Conservation (phyloP, 2,888 invertebrate genomes). For the Ganaspis brasiliensis region DNA sequence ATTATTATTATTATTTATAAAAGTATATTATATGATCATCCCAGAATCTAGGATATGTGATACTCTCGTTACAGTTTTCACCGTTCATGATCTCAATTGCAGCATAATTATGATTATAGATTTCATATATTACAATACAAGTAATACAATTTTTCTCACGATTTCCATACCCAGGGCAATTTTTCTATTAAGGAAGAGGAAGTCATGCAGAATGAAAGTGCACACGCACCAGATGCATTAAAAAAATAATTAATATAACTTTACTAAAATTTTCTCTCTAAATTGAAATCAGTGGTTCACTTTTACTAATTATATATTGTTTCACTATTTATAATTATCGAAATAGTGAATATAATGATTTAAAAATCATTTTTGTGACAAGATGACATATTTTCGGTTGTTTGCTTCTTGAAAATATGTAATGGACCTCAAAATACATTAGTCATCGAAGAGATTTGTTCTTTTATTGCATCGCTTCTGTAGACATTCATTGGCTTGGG, state of each 20-base stretch:
- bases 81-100: slow-evolving; percentile 25
- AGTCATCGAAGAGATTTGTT: slow-evolving; percentile 19
- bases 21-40: not conserved
- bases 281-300: too few relatives aligned
- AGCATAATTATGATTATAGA: slow-evolving; percentile 33
- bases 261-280: too few relatives aligned
- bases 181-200: not conserved
- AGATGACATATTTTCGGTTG: not conserved
- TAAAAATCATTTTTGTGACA: too few relatives aligned
- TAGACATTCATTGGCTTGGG: not conserved
- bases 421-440: slow-evolving; percentile 16
- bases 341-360: too few relatives aligned
- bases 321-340: too few relatives aligned
- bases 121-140: slow-evolving; percentile 26
- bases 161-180: slow-evolving; percentile 15
- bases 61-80: slow-evolving; percentile 34
- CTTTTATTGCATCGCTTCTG: slow-evolving; percentile 4
- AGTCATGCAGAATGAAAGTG: slow-evolving; percentile 18
- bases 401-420: not conserved
- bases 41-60: slow-evolving; percentile 25
- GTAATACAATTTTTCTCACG: slow-evolving; percentile 29
- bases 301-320: too few relatives aligned
- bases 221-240: not conserved
- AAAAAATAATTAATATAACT: not conserved
- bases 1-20: not conserved